Evolutionary conservation across 2,113 vertebrate genomes (phyloP).

Genomic region (Eidolon helvum): DNA sequence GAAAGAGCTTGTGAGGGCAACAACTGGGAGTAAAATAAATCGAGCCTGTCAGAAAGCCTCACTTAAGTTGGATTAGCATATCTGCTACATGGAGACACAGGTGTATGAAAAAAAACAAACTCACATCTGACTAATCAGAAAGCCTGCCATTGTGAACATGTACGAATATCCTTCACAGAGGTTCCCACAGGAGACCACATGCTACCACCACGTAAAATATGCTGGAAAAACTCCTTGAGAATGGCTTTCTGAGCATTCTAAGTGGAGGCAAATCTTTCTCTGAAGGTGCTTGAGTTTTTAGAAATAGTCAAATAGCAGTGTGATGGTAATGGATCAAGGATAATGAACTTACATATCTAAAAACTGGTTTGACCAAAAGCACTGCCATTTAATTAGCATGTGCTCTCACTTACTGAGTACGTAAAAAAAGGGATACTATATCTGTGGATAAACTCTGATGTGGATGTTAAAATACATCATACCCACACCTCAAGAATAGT

Average conservation of each 20-base stretch:
- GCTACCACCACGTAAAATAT: neutral
- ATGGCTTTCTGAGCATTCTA: neutral
- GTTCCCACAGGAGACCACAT: neutral
- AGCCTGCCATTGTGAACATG: neutral
- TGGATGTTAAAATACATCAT: neutral
- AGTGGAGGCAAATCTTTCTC: neutral
- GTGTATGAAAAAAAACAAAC: neutral
- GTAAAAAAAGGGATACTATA: neutral
- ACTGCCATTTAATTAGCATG: neutral
- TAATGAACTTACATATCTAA: neutral
- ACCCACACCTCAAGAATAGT: constrained; percentile 22
- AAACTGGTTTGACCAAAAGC: neutral
- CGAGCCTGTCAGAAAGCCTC: neutral
- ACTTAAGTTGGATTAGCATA: rapidly evolving
- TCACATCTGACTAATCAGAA: neutral
- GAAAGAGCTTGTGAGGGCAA: too few relatives aligned
- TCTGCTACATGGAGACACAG: neutral
- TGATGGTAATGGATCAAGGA: neutral
- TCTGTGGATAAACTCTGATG: neutral
- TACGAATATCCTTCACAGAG: neutral
- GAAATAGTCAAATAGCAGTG: neutral
- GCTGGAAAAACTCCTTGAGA: neutral
- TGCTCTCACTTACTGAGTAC: neutral
- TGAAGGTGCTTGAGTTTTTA: neutral
- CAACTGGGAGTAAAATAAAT: neutral